phyloP scores from a whole-genome alignment of 2,113 vertebrate genomes.

The Hippocampus comes region DNA sequence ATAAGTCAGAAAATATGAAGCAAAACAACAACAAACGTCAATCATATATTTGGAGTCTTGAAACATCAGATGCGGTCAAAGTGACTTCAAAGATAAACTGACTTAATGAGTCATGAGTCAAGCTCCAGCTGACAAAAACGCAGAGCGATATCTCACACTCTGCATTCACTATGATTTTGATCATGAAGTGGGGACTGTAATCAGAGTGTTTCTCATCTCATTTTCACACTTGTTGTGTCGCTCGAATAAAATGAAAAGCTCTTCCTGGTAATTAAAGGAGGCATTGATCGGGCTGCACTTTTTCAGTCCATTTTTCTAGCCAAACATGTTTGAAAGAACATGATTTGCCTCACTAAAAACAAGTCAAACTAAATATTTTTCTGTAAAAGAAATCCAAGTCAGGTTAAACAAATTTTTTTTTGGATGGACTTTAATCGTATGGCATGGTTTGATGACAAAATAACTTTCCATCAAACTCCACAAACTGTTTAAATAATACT shows the following conservation, averaged over 20 bases:
- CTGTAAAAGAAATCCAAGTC: neutral
- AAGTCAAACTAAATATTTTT: neutral
- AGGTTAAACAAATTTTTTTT: neutral
- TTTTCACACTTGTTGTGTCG: conserved; percentile 1
- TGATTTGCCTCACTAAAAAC: neutral
- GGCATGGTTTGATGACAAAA: conserved; percentile 30
- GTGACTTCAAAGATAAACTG: too few relatives aligned
- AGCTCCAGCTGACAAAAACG: conserved; percentile 25
- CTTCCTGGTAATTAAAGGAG: conserved; percentile 49
- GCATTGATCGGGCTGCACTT: conserved; percentile 28
- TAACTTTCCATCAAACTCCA: conserved; percentile 34
- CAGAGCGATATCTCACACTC: conserved; percentile 12
- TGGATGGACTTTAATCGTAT: neutral
- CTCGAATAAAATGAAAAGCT: conserved; percentile 45
- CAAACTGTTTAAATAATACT: conserved; percentile 53
- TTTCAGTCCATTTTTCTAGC: neutral
- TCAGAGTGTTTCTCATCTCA: conserved; percentile 16
- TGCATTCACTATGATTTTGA: conserved; percentile 16
- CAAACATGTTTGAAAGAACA: neutral
- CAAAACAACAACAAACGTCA: neutral
- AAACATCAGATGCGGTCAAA: too few relatives aligned
- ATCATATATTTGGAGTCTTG: neutral
- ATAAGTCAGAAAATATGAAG: neutral
- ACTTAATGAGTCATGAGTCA: conserved; percentile 22
- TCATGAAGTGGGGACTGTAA: conserved; percentile 2